Percentiles rank a stretch among this genome's conserved stretches.
phyloP scores from a whole-genome alignment of 2,797 vertebrate species.

The Ispidina picta region DNA sequence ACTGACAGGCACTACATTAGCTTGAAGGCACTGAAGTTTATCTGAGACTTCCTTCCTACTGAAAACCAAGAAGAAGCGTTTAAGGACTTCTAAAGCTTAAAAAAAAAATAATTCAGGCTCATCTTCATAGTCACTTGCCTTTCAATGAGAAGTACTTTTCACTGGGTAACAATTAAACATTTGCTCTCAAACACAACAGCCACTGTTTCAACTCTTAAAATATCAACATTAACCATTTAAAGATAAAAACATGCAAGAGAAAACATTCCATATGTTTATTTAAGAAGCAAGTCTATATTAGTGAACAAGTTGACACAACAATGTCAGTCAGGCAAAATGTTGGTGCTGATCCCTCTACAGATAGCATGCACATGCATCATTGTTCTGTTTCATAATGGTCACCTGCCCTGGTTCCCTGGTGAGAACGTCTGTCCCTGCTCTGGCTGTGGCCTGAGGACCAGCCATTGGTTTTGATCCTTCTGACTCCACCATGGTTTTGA shows the following conservation, averaged over 20 bases:
- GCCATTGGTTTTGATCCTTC: background rate
- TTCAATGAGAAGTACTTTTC: background rate
- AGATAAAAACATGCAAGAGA: background rate
- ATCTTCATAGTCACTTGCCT: background rate
- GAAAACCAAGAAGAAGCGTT: background rate
- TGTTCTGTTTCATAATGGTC: background rate
- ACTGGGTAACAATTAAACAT: background rate
- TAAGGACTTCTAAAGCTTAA: background rate
- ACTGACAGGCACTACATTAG: background rate
- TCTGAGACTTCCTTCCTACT: background rate
- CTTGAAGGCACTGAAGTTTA: background rate
- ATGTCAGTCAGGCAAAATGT: background rate
- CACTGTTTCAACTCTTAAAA: background rate
- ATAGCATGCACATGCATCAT: rapidly evolving
- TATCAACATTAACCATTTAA: background rate
- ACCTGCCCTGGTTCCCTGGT: background rate
- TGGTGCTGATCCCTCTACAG: background rate
- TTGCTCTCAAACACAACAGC: background rate
- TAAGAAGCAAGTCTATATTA: background rate
- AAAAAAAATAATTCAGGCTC: background rate
- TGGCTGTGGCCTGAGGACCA: background rate
- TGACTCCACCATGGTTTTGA: background rate
- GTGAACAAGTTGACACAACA: background rate
- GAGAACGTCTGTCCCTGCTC: background rate
- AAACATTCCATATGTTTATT: background rate